Percentiles rank a stretch among this genome's conserved stretches.
Conservation (phyloP, 1,140 invertebrate species). For the Orchesella cincta region DNA sequence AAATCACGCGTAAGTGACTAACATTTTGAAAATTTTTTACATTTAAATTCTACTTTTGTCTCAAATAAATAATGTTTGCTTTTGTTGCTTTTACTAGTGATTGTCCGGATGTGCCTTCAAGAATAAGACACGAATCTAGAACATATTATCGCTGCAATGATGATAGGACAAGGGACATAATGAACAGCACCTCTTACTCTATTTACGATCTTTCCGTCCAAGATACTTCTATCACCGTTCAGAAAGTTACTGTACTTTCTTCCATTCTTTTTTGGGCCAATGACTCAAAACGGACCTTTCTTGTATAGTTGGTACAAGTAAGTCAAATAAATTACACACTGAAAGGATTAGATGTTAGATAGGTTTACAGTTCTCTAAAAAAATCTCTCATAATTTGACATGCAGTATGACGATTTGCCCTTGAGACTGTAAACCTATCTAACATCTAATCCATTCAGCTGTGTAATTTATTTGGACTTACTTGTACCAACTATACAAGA, state of each 20-base stretch:
- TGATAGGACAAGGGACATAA: conserved; percentile 39
- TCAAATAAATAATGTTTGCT: background rate
- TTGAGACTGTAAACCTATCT: too few species aligned
- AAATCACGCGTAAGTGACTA: conserved; percentile 43
- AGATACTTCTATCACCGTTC: conserved; percentile 19
- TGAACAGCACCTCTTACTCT: conserved; percentile 46
- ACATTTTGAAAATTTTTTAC: background rate
- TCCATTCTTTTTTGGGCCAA: conserved; percentile 50
- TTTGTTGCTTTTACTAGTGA: conserved; percentile 15
- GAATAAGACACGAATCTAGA: conserved; percentile 21
- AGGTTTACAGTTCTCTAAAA: background rate
- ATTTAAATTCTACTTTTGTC: background rate
- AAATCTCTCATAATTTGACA: background rate
- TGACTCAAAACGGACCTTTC: conserved; percentile 41
- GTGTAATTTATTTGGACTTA: conserved; percentile 34
- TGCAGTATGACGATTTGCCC: too few species aligned
- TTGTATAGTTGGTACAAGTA: conserved; percentile 49
- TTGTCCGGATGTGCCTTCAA: conserved; percentile 43
- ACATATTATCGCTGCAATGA: conserved; percentile 41
- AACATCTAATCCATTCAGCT: too few species aligned
- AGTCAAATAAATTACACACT: conserved; percentile 12
- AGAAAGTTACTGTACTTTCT: conserved; percentile 38
- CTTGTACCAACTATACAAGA: conserved; percentile 39
- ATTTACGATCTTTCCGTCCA: conserved; percentile 41
- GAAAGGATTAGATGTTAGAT: conserved; percentile 7